These are phyloP conservation scores for Contarinia nasturtii DNA, from an alignment of 1,140 invertebrate genomes.

Conservation along the genomic window DNA sequence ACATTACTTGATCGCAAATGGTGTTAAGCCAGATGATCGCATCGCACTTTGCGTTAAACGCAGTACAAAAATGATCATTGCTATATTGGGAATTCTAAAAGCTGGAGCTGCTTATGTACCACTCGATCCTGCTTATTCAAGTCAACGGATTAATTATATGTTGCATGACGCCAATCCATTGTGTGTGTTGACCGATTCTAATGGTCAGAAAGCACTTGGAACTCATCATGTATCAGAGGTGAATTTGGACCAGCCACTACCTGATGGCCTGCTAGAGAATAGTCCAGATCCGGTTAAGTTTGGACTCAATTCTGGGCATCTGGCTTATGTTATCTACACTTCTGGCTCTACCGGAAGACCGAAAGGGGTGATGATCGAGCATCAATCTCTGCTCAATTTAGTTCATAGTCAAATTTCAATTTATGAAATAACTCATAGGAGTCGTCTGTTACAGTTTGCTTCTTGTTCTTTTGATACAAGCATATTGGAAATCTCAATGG, in stretches of 20 bases:
- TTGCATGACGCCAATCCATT: no score
- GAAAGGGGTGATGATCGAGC: not conserved
- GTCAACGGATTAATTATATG: no score
- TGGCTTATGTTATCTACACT: not conserved
- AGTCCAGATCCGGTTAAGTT: not conserved
- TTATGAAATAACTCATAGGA: not conserved
- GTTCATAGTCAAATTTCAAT: not conserved
- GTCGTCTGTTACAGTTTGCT: not conserved
- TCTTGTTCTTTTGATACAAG: not conserved
- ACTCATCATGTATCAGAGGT: no score
- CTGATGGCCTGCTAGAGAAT: not conserved
- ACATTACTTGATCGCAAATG: not conserved
- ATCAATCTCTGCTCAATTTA: not conserved
- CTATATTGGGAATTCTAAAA: not conserved
- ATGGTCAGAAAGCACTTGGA: no score
- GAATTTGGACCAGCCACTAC: not conserved
- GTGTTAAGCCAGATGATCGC: not conserved
- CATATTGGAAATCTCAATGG: not conserved
- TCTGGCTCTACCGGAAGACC: not conserved
- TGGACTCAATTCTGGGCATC: not conserved
- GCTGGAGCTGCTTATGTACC: not conserved
- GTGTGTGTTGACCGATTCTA: no score
- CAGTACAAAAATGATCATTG: not conserved
- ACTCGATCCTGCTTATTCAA: not conserved
- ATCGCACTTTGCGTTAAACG: not conserved